Conservation (phyloP, 2,113 vertebrate genomes). For the Galeopterus variegatus region DNA sequence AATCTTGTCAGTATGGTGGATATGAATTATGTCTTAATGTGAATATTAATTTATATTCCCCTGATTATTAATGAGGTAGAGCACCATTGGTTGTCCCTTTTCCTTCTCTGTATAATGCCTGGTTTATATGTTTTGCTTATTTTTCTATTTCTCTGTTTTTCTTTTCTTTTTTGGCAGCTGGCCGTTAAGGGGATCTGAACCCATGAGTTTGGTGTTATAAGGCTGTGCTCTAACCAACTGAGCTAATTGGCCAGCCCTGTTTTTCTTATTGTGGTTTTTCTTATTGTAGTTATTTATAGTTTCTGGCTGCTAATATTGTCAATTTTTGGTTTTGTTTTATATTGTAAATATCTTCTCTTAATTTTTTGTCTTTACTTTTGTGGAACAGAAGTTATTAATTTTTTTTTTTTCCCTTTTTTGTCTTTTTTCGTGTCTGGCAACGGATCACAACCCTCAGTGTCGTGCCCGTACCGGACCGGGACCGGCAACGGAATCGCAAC, state of each 20-base stretch:
- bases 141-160: background rate
- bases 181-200: no score
- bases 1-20: background rate
- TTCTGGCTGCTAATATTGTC: background rate
- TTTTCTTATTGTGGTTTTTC: slow-evolving; percentile 29
- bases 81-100: background rate
- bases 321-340: background rate
- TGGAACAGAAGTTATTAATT: slow-evolving; percentile 23
- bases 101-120: slow-evolving; percentile 36
- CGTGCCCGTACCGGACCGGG: no score
- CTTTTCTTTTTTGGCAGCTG: no score
- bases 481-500: no score
- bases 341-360: background rate
- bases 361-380: slow-evolving; percentile 16
- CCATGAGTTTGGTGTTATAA: no score
- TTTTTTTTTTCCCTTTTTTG: no score
- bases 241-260: background rate
- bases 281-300: background rate
- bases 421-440: no score
- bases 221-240: no score
- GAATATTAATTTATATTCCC: background rate
- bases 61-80: slow-evolving; percentile 2
- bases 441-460: no score
- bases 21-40: slow-evolving; percentile 20
- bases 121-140: slow-evolving; percentile 7